Percentiles rank a stretch among this genome's conserved stretches.
Conservation (phyloP, 2,113 vertebrate genomes). For the Platysteira castanea region DNA sequence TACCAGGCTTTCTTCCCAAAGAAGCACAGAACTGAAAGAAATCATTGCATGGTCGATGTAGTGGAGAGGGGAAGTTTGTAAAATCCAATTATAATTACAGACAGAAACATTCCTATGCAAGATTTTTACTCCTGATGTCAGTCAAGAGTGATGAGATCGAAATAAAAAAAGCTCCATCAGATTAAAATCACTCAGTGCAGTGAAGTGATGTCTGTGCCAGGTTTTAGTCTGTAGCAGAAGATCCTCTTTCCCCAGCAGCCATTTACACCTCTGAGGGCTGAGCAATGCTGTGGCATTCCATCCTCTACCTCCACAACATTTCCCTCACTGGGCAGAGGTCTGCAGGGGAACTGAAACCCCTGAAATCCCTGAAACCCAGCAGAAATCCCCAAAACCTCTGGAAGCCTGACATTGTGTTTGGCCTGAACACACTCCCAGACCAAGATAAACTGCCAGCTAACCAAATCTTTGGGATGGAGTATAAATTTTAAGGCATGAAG, state of each 20-base stretch:
- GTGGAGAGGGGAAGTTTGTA: background rate
- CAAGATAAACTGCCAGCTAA: background rate
- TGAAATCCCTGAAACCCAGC: background rate
- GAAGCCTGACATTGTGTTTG: background rate
- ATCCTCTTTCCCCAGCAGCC: background rate
- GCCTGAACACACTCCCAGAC: background rate
- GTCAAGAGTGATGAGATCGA: fast-evolving
- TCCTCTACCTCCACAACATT: background rate
- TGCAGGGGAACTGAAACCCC: background rate
- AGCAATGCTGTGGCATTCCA: background rate
- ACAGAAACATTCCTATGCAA: background rate
- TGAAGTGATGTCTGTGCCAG: background rate
- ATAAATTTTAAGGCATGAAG: background rate
- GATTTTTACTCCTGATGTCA: background rate
- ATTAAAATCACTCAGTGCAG: background rate
- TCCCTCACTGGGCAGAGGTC: background rate
- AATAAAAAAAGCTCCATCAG: background rate
- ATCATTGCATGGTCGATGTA: background rate
- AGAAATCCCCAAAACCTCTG: background rate
- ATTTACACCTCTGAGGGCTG: background rate
- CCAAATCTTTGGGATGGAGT: background rate
- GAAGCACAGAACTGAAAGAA: background rate
- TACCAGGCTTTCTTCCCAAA: background rate
- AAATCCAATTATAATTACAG: background rate
- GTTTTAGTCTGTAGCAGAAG: background rate